Base-by-base conservation (phyloP, 2,888 invertebrate species). In the Nasonovia ribisnigri region DNA sequence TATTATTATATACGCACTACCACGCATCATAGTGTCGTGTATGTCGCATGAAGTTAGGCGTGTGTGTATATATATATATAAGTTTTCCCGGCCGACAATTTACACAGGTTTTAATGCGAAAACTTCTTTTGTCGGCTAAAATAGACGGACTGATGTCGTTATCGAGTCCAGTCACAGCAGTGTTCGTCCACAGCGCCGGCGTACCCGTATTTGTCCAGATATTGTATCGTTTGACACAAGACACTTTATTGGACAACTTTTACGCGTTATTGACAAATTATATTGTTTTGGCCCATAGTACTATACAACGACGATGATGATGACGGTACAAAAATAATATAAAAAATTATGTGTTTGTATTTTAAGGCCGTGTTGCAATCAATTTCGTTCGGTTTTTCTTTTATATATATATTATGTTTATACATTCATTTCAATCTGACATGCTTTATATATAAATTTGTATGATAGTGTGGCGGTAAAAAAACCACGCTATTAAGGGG, bases 101-200 rank as follows among this genome's bases (percentile, higher is more conserved):
- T 86, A 48, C 84, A 54, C 84, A 13, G 46, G 84, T 84, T 57
- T 84, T 90, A 93, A 54, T 89, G 46, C 46, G 84, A 90, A 90
- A 93, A 93, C 84, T 93, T 93, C n/a, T 77, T 77, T 20, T 54
- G 26, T 84, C 48, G 43, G 57, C 54, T 29, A 26, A 46, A 77
- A 51, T 24, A 26, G 84, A 84, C 43, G 43, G 43, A 43, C 42
- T 36, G 36, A 24, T 36, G 36, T 93, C 93, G 84, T 93, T 93
- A 93, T 89, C 57, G 84, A 93, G 89, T 93, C 93, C 57, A 84
- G 89, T 90, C 86, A 77, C 77, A 77, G 77, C 77, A 29, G 43
- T 86, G 29, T 29, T 46, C 29, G 46, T 43, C 84, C 3, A 46
- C 77, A 8, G 36, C 36, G 36, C 16, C 36, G 6, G 20, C 20